Conservation (phyloP, 1,140 invertebrate species). For the Atopsyche davidsoni region DNA sequence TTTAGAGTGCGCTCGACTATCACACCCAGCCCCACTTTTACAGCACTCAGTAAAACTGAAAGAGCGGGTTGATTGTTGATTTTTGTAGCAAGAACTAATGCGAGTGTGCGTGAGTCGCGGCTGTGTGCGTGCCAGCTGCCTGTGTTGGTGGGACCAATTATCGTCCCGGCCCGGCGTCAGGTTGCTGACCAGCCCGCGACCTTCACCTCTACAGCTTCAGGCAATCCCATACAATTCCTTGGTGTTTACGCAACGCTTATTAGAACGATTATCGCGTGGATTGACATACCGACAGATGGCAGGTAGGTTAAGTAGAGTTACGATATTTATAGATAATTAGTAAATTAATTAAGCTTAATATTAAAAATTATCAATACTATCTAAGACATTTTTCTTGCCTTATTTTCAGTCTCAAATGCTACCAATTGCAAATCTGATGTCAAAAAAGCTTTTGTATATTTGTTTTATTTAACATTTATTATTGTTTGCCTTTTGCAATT, state of each 20-base stretch:
- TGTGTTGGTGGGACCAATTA: conserved; percentile 25
- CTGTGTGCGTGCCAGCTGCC: background rate
- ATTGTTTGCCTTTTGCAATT: no score
- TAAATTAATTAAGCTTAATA: background rate
- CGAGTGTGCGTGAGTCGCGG: no score
- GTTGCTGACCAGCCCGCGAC: background rate
- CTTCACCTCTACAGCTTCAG: background rate
- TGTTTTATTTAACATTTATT: no score
- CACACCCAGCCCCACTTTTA: conserved; percentile 21
- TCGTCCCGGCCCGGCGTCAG: conserved; percentile 10
- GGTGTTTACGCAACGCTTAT: background rate
- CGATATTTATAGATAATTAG: background rate
- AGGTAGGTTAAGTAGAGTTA: no score
- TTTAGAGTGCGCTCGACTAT: conserved; percentile 9
- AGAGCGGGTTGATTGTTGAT: conserved; percentile 26
- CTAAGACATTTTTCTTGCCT: no score
- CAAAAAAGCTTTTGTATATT: no score
- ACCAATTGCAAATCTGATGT: no score
- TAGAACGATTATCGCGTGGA: no score
- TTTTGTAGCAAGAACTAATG: no score
- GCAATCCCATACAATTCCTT: background rate
- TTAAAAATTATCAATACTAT: conserved; percentile 1
- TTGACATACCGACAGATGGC: no score
- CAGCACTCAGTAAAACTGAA: conserved; percentile 27
- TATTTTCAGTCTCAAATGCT: no score